A percentile compares a stretch with the other conserved stretches of the same genome.
These are phyloP conservation scores for Phymastichus coffea DNA, from an alignment of 1,140 invertebrate genomes.

Conservation along the genomic window DNA sequence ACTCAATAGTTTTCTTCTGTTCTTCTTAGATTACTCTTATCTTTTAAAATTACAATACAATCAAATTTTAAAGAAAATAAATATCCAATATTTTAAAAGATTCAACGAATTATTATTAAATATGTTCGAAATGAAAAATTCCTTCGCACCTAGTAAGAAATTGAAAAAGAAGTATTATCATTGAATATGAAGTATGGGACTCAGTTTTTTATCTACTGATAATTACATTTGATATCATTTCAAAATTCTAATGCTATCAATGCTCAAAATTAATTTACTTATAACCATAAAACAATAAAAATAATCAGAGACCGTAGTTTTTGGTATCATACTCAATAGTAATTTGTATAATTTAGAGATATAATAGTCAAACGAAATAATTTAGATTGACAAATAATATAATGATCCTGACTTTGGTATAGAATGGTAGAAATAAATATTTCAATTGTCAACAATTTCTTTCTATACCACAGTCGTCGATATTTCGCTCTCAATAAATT, in stretches of 20 bases:
- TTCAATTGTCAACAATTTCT: no score
- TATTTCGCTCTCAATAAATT: no score
- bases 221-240: background rate
- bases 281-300: conserved; percentile 6
- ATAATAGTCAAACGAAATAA: background rate
- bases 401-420: conserved; percentile 8
- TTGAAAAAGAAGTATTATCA: conserved; percentile 4
- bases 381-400: background rate
- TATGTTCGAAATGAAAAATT: background rate
- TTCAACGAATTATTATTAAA: background rate
- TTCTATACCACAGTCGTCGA: no score
- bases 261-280: background rate
- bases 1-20: background rate
- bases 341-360: no score
- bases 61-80: conserved; percentile 8
- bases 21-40: background rate
- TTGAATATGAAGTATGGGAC: conserved; percentile 6
- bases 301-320: conserved; percentile 9
- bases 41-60: conserved; percentile 1
- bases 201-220: no score
- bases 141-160: background rate
- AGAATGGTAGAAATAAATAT: background rate
- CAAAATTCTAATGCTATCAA: conserved; percentile 8
- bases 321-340: no score
- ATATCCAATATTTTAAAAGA: conserved; percentile 9